phyloP scores from a whole-genome alignment of 2,888 invertebrate species.

The Imbricaverruca yamaguchii region DNA sequence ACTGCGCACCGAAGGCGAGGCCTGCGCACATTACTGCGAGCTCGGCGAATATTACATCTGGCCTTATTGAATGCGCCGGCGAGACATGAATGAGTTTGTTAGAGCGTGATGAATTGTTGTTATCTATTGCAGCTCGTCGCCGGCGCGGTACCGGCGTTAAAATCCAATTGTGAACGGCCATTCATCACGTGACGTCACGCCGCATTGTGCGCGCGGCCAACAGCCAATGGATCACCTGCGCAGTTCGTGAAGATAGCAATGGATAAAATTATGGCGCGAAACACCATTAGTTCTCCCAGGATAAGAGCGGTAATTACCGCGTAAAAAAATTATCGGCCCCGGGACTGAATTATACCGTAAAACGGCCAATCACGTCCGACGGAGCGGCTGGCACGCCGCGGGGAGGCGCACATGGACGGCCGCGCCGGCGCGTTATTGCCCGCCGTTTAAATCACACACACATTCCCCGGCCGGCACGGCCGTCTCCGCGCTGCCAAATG shows the following conservation, averaged over 20 bases:
- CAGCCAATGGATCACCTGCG: not conserved
- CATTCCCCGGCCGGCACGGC: not conserved
- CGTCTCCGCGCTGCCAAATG: not conserved
- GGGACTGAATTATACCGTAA: not conserved
- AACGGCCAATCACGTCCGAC: not conserved
- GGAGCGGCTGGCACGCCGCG: not conserved
- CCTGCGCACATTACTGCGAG: not conserved
- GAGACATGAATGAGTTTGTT: conserved; percentile 14
- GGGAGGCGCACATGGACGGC: not conserved
- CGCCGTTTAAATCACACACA: not conserved
- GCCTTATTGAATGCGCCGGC: not conserved
- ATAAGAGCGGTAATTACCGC: conserved; percentile 2
- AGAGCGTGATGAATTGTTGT: conserved; percentile 15
- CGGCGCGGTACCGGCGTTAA: not conserved
- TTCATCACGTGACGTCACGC: not conserved
- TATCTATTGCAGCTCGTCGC: not conserved
- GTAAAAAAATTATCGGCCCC: not conserved
- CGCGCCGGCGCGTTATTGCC: too few species aligned
- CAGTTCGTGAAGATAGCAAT: not conserved
- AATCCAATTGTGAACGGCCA: conserved; percentile 7
- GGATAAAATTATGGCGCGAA: conserved; percentile 13
- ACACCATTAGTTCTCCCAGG: conserved; percentile 15
- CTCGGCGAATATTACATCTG: not conserved
- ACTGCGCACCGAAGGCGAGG: too few species aligned
- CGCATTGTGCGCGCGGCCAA: not conserved